Evolutionary conservation across 2,888 invertebrate species (phyloP), one percentile per base, ranked within the genome.

Genomic region (Zaprionus obscuricornis): DNA sequence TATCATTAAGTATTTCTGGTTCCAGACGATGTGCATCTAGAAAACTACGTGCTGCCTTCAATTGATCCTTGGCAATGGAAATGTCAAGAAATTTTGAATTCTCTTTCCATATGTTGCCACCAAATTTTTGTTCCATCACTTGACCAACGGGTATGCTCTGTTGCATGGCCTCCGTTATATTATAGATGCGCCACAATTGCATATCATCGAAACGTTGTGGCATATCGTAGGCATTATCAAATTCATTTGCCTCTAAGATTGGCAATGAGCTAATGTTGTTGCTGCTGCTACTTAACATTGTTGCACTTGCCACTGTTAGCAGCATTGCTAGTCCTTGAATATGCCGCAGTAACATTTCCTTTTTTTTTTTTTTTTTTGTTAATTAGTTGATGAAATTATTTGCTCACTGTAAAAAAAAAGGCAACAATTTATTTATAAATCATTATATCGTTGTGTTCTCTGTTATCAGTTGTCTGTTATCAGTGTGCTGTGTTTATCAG

Each of bases 1-100:
- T 94, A 2, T 93, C 91, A 67, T 95, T 94, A 10, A 95, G 88
- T 0, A 96, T 90, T 24, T 93, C 91, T 77, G 92, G 94, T 1
- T 91, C 86, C 54, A 96, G 92, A 16, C 92, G 92, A 66, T 93
- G 92, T 14, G 92, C 91, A 22, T 91, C 88, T n/a, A 97, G 91
- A 36, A 92, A 91, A 45, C 91, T 90, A 34, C 93, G 92, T 0
- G 96, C 94, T 64, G 92, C 92, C 36, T 92, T 91, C 24, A 94
- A 88, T 4, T 92, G 92, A 13, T 92, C 91, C 2, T 92, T 92
- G 74, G 92, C 92, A 6, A 96, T 92, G 60, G 96, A 92, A 26
- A 96, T 92, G 86, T 96, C 96, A 10, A 95, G 71, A 20, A 88
- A 89, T 7, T 89, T 84, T 2, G 87, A 83, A 67, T 89, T 89